Percentiles rank a stretch among this genome's conserved stretches.
phyloP scores from a whole-genome alignment of 2,888 invertebrate species.

The Caenorhabditis sp. region DNA sequence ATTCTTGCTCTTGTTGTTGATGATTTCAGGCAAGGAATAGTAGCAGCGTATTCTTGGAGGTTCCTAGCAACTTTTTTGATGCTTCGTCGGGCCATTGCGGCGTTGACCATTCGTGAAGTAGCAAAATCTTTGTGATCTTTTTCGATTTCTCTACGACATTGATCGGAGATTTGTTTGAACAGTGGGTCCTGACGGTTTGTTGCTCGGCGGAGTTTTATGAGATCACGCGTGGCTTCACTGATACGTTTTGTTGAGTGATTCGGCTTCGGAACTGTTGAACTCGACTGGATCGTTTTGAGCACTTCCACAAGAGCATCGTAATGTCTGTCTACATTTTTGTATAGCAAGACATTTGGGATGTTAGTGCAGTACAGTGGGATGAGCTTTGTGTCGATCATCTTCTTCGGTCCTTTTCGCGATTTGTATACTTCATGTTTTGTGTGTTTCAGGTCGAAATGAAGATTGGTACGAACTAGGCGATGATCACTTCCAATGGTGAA shows the following conservation, averaged over 20 bases:
- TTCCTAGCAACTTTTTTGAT: no score
- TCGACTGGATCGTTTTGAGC: neutral
- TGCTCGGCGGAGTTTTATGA: neutral
- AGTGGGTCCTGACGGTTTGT: neutral
- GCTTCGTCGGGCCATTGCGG: no score
- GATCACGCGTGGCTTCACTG: neutral
- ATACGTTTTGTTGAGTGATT: neutral
- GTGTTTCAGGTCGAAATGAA: neutral
- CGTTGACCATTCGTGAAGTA: neutral
- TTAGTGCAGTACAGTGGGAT: no score
- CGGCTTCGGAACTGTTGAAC: neutral
- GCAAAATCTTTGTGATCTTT: slow-evolving; percentile 3
- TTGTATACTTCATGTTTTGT: neutral
- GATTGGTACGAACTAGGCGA: neutral
- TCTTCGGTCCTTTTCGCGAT: neutral
- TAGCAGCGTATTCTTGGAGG: no score
- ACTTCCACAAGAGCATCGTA: neutral
- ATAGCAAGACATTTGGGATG: neutral
- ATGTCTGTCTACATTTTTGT: neutral
- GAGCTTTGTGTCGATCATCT: neutral
- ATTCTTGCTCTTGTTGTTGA: no score
- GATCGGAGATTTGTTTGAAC: neutral
- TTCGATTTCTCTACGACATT: neutral
- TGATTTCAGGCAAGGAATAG: no score
- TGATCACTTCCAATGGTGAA: slow-evolving; percentile 7